phyloP scores from a whole-genome alignment of 2,888 invertebrate genomes.

The Idaea aversata region DNA sequence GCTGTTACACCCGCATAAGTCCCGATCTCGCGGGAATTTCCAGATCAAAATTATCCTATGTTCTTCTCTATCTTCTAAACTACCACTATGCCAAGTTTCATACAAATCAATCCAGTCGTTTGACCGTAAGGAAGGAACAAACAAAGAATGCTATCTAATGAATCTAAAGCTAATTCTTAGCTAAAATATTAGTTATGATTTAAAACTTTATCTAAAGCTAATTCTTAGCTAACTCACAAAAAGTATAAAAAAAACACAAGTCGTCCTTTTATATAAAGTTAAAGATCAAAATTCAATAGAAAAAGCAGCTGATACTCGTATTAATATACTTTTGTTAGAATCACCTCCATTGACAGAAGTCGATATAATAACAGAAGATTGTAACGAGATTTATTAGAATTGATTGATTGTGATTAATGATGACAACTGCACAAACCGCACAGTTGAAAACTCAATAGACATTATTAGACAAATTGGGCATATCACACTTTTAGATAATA shows the following conservation, averaged over 20 bases:
- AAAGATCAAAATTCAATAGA: background rate
- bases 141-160: no score
- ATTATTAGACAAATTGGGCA: background rate
- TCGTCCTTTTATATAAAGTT: background rate
- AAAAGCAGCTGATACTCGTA: background rate
- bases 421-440: slow-evolving; percentile 3
- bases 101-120: no score
- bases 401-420: slow-evolving; percentile 4
- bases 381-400: background rate
- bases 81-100: no score
- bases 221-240: background rate
- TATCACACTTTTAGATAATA: background rate
- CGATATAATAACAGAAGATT: slow-evolving; percentile 2
- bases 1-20: no score
- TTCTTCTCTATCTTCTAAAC: no score
- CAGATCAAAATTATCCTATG: no score
- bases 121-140: no score
- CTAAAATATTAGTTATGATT: background rate
- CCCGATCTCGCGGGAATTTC: no score
- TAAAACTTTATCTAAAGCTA: no score
- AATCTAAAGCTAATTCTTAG: no score
- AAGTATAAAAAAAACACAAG: background rate
- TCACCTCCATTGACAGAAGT: background rate
- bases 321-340: background rate
- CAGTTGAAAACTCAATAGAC: background rate